Conservation (phyloP, 1,140 invertebrate genomes). For the Oncopodura yosiiana region DNA sequence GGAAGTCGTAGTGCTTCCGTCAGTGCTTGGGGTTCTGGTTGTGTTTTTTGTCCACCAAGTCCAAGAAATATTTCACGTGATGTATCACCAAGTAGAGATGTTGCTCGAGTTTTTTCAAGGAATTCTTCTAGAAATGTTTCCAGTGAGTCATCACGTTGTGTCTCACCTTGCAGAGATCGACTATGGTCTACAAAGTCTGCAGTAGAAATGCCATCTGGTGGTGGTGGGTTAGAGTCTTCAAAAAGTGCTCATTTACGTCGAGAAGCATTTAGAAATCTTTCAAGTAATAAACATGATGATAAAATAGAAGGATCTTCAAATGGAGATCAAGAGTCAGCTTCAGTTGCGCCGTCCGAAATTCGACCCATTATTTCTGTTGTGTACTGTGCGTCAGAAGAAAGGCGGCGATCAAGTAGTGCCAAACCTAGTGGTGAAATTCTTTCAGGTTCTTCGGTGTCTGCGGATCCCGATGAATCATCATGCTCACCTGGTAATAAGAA, state of each 20-base stretch:
- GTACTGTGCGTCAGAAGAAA: conserved; percentile 33
- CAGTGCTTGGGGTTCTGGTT: conserved; percentile 34
- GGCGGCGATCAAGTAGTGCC: conserved; percentile 24
- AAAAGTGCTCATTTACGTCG: conserved; percentile 31
- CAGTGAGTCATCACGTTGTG: conserved; percentile 35
- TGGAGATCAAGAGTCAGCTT: conserved; percentile 22
- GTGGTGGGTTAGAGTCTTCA: conserved; percentile 3
- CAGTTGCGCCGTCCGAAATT: conserved; percentile 23
- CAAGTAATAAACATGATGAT: conserved; percentile 25
- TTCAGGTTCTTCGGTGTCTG: too few relatives aligned
- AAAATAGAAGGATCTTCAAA: conserved; percentile 28
- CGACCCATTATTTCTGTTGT: conserved; percentile 35
- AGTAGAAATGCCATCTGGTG: background rate
- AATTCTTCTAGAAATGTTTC: conserved; percentile 34
- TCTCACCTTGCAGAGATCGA: conserved; percentile 33
- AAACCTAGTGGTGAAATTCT: conserved; percentile 24
- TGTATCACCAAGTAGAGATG: conserved; percentile 33
- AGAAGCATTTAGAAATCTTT: conserved; percentile 34
- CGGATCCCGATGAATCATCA: conserved; percentile 13
- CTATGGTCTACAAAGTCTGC: conserved; percentile 29
- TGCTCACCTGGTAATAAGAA: conserved; percentile 26
- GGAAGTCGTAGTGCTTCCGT: conserved; percentile 28
- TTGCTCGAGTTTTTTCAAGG: conserved; percentile 33
- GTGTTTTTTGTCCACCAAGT: conserved; percentile 34
- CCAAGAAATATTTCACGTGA: conserved; percentile 31